phyloP scores from a whole-genome alignment of 2,113 vertebrate genomes.

The Xenus cinereus region DNA sequence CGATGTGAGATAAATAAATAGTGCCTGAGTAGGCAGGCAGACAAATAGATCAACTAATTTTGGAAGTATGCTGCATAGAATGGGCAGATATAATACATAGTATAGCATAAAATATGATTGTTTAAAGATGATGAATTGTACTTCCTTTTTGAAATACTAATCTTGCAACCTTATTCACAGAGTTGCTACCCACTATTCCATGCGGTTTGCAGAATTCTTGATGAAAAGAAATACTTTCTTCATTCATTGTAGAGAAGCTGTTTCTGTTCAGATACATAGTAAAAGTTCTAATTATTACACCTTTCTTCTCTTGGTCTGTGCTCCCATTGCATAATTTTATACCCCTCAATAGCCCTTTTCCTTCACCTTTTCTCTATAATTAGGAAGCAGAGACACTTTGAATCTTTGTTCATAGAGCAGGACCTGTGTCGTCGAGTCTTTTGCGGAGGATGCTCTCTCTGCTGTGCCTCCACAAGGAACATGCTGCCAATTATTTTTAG shows the following conservation, averaged over 20 bases:
- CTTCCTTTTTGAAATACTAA: not conserved
- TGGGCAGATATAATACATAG: not conserved
- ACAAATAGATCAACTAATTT: not conserved
- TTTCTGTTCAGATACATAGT: not conserved
- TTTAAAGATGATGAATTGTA: not conserved
- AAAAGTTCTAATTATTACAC: not conserved
- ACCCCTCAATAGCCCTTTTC: not conserved
- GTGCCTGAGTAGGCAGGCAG: not conserved
- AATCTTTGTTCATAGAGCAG: not conserved
- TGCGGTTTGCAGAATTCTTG: not conserved
- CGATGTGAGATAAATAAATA: not conserved
- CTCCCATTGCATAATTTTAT: not conserved
- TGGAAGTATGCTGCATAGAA: not conserved
- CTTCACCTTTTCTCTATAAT: not conserved
- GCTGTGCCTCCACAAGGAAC: not conserved
- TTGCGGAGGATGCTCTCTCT: not conserved
- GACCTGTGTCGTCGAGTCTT: not conserved
- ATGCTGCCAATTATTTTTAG: constrained; percentile 35
- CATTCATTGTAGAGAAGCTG: not conserved
- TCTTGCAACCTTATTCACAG: not conserved
- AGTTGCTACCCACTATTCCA: not conserved
- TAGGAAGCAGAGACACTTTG: not conserved
- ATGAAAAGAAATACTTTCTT: not conserved
- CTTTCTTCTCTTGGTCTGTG: not conserved
- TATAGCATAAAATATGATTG: not conserved